phyloP scores from a whole-genome alignment of 2,797 vertebrate species.

The Sylvia borin region DNA sequence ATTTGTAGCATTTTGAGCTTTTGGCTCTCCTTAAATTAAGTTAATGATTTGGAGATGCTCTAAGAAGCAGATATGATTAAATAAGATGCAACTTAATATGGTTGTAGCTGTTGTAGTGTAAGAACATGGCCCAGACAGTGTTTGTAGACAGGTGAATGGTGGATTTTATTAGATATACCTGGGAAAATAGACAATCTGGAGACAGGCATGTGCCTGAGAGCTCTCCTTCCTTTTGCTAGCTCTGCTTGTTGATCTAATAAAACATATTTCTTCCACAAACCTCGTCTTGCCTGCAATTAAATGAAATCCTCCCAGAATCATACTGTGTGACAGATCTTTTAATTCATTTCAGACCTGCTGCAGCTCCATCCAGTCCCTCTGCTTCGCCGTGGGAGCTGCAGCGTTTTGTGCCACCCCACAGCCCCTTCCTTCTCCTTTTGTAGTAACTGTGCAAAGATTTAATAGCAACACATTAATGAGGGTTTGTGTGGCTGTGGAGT shows the following conservation, averaged over 20 bases:
- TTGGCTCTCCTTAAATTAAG: background rate
- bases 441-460: slow-evolving; percentile 1
- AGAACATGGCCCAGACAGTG: background rate
- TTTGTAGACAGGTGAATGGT: background rate
- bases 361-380: background rate
- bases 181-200: background rate
- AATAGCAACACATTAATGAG: background rate
- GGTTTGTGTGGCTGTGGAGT: slow-evolving; percentile 12
- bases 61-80: background rate
- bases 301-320: background rate
- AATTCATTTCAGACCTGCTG: slow-evolving; percentile 4
- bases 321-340: slow-evolving; percentile 3
- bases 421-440: slow-evolving; percentile 5
- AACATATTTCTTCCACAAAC: background rate
- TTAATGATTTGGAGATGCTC: background rate
- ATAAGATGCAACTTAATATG: background rate
- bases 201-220: background rate
- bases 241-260: background rate
- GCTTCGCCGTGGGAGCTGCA: background rate
- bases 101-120: background rate
- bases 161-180: background rate
- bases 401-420: background rate
- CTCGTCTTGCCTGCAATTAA: background rate
- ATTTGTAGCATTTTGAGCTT: background rate
- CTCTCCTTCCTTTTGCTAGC: background rate